Evolutionary conservation across 2,888 invertebrate genomes (phyloP), one percentile per base, ranked within the genome.

Genomic region (Lissocephala sabroskyi): DNA sequence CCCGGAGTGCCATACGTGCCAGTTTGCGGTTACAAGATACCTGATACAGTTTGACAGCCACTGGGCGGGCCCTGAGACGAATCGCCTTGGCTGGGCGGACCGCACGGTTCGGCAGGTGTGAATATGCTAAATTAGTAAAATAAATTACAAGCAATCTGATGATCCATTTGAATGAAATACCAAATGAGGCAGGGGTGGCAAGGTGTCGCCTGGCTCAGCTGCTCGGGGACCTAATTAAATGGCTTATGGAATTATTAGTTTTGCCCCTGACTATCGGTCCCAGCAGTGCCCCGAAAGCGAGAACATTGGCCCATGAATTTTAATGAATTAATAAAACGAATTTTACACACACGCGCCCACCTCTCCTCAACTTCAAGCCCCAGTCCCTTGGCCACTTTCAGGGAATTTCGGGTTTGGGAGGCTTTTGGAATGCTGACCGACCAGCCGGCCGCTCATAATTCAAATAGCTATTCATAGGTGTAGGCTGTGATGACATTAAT

Each of bases 221-320:
- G 26, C 32, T 50, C 35, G 37, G 40, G 32, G 59, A 67, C 37
- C 77, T 68, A 76, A 76, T 68, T 76, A 76, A 42, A 52, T 19
- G 42, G 64, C 73, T 75, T 76, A 60, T 66, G 68, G 52, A 52
- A 61, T 66, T 61, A 71, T 77, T 71, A 75, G 75, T 75, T 75
- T 61, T 44, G 23, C 32, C 32, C 3, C 32, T 6, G 10, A 11
- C n/a, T n/a, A n/a, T n/a, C n/a, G n/a, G n/a, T n/a, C n/a, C n/a
- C n/a, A n/a, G n/a, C n/a, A n/a, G n/a, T n/a, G n/a, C n/a, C n/a
- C n/a, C 32, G n/a, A 18, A 19, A 44, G 46, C 43, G 28, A 26
- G 59, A 52, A 46, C 49, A 57, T 66, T 64, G 53, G 53, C 56
- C 78, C 46, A 77, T 73, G 66, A 70, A 73, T 73, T 70, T 70